A percentile compares a stretch with the other conserved stretches of the same genome.
Evolutionary conservation across 2,797 vertebrate species (phyloP).

Genomic region (Bryconaethiops microstoma): DNA sequence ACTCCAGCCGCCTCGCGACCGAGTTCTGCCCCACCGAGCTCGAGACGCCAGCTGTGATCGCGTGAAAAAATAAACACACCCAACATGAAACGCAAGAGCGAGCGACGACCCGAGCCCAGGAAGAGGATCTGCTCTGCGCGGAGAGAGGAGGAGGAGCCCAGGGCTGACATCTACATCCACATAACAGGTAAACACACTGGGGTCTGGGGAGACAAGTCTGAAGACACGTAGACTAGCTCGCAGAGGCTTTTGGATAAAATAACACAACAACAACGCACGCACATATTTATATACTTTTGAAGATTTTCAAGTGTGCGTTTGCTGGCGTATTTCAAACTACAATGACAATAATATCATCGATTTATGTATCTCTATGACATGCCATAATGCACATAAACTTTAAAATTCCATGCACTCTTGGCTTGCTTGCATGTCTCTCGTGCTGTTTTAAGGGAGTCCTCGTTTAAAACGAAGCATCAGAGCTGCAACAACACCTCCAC

Average conservation of each 20-base stretch:
- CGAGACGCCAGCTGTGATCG: slow-evolving; percentile 59
- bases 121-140: slow-evolving; percentile 77
- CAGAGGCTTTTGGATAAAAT: too few relatives aligned
- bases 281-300: too few relatives aligned
- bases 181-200: slow-evolving; percentile 75
- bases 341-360: not conserved
- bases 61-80: slow-evolving; percentile 21
- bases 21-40: slow-evolving; percentile 20
- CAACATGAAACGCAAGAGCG: slow-evolving; percentile 81
- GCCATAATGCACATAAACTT: slow-evolving; percentile 3
- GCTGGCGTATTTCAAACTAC: not conserved
- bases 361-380: not conserved
- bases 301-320: too few relatives aligned
- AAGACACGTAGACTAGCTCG: too few relatives aligned
- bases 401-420: not conserved
- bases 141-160: slow-evolving; percentile 74
- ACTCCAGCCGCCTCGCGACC: not conserved
- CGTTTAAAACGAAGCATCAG: too few relatives aligned
- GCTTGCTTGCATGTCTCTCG: too few relatives aligned
- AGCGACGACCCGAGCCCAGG: slow-evolving; percentile 76
- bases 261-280: too few relatives aligned
- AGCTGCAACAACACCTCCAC: too few relatives aligned
- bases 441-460: too few relatives aligned
- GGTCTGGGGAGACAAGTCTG: too few relatives aligned
- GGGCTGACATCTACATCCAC: slow-evolving; percentile 76